Conservation (phyloP, 2,113 vertebrate genomes). For the Gasterosteus nipponicus region DNA sequence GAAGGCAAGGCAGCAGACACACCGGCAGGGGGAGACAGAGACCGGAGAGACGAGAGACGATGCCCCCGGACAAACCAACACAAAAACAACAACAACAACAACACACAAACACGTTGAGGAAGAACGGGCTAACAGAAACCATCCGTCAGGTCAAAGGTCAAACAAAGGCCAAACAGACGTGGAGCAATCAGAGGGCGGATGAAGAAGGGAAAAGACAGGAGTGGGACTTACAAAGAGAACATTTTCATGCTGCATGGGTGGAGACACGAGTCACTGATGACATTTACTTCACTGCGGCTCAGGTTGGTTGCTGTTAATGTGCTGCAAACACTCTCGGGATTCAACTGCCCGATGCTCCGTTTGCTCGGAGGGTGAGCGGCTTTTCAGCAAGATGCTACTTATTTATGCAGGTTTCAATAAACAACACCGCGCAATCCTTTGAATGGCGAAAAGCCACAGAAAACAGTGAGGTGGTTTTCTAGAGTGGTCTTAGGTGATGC, state of each 20-base stretch:
- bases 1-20: constrained; percentile 11
- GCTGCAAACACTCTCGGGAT: no score
- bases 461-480: no score
- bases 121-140: background rate
- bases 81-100: constrained; percentile 10
- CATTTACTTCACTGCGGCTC: no score
- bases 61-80: background rate
- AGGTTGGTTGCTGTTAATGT: no score
- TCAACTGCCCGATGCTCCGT: no score
- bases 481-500: background rate
- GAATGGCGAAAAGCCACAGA: no score
- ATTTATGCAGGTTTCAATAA: background rate
- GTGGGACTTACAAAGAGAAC: no score
- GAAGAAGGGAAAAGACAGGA: background rate
- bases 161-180: background rate
- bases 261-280: background rate
- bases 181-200: background rate
- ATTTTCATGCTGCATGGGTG: background rate
- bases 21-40: constrained; percentile 77
- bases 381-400: background rate
- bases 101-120: constrained; percentile 9
- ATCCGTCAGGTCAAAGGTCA: constrained; percentile 4
- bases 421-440: background rate
- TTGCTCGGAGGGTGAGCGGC: no score
- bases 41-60: constrained; percentile 61